Evolutionary conservation across 2,888 invertebrate genomes (phyloP).

Genomic region (Lasiommata megera): DNA sequence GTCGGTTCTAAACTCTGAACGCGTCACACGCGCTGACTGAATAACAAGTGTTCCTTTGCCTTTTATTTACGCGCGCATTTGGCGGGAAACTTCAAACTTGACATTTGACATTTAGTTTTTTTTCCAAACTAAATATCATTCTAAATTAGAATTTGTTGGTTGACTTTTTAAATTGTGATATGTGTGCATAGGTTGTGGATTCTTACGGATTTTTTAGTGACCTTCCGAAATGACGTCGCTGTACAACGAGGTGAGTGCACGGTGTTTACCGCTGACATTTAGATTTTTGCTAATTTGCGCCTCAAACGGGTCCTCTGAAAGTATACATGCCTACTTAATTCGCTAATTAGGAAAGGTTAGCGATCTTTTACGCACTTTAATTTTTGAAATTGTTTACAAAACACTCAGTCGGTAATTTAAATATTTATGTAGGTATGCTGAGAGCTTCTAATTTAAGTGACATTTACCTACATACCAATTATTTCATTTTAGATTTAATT

Average conservation of each 20-base stretch:
- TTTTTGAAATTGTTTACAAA: neutral
- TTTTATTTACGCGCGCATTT: constrained; percentile 49
- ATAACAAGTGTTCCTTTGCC: constrained; percentile 49
- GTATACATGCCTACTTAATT: constrained; percentile 30
- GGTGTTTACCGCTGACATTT: constrained; percentile 70
- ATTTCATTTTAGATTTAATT: too few species aligned
- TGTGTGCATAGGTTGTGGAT: constrained; percentile 66
- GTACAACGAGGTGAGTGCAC: constrained; percentile 75
- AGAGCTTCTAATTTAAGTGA: too few species aligned
- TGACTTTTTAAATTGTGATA: constrained; percentile 46
- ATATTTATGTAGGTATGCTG: too few species aligned
- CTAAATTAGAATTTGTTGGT: neutral
- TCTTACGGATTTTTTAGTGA: constrained; percentile 45
- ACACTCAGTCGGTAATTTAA: neutral
- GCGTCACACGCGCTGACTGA: constrained; percentile 74
- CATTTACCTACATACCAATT: too few species aligned
- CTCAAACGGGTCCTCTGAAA: constrained; percentile 42
- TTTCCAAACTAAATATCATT: too few species aligned
- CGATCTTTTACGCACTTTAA: neutral
- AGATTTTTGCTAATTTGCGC: constrained; percentile 64
- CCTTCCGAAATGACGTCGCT: constrained; percentile 68
- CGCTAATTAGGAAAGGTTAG: constrained; percentile 1
- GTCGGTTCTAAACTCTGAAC: constrained; percentile 72
- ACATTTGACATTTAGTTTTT: constrained; percentile 32
- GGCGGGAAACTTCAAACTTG: constrained; percentile 67